Evolutionary conservation across 2,888 invertebrate species (phyloP).

Genomic region (Heliconius ismenius): DNA sequence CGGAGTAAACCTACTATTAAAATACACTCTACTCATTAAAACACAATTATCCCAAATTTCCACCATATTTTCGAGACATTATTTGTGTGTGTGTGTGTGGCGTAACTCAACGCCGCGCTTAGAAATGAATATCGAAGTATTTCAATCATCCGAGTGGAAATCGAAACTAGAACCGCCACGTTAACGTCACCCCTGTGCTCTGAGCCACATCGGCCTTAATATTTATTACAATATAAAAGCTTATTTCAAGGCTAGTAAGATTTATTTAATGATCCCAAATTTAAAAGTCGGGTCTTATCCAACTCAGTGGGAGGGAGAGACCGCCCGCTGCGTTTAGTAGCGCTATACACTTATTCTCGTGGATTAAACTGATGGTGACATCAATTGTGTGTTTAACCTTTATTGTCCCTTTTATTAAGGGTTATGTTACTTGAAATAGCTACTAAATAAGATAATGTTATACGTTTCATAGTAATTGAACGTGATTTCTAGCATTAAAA

Average conservation of each 20-base stretch:
- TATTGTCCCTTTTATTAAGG: constrained; percentile 31
- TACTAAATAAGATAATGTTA: constrained; percentile 15
- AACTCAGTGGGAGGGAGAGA: constrained; percentile 45
- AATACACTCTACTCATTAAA: too few relatives aligned
- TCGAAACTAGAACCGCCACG: too few relatives aligned
- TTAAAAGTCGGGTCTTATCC: constrained; percentile 64
- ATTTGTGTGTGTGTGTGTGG: too few relatives aligned
- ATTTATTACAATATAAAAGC: constrained; percentile 5
- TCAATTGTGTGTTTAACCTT: constrained; percentile 40
- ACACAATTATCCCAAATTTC: too few relatives aligned
- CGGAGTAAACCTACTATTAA: too few relatives aligned
- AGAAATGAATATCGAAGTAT: too few relatives aligned
- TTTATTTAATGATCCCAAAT: constrained; percentile 68
- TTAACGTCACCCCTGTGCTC: too few relatives aligned
- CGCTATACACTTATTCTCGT: constrained; percentile 37
- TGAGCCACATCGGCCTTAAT: neutral
- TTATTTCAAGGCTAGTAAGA: constrained; percentile 49
- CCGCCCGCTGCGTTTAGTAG: constrained; percentile 40
- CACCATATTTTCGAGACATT: too few relatives aligned
- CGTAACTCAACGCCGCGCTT: too few relatives aligned
- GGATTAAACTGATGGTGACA: constrained; percentile 41
- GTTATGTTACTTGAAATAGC: constrained; percentile 16
- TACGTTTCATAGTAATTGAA: neutral
- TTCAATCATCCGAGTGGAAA: too few relatives aligned
- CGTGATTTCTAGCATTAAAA: neutral